A percentile compares a stretch with the other conserved stretches of the same genome.
phyloP scores from a whole-genome alignment of 2,797 vertebrate species.

The Heliangelus exortis region DNA sequence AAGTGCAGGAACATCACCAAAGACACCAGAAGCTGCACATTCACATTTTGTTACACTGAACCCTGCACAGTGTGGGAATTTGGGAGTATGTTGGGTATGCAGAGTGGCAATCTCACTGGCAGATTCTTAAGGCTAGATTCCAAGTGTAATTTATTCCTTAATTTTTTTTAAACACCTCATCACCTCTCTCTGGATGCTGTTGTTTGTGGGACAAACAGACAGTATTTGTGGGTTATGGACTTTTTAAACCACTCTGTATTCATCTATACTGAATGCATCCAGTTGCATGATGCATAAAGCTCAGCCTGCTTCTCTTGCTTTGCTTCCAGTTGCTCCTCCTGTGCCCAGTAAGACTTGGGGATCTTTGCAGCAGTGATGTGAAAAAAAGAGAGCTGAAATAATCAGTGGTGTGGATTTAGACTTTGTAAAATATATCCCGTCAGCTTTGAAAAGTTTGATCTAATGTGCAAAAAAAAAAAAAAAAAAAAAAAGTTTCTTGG shows the following conservation, averaged over 20 bases:
- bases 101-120: not conserved
- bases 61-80: not conserved
- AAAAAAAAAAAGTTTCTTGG: not conserved
- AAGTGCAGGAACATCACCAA: not conserved
- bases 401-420: not conserved
- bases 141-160: not conserved
- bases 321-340: not conserved
- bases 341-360: not conserved
- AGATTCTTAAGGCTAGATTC: not conserved
- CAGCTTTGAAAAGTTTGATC: not conserved
- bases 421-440: not conserved
- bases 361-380: not conserved
- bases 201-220: not conserved
- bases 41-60: not conserved
- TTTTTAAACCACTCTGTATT: not conserved
- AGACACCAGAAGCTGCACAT: accelerated
- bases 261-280: not conserved
- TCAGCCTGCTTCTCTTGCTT: not conserved
- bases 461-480: not conserved
- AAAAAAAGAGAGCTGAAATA: not conserved
- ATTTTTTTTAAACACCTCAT: not conserved
- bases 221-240: not conserved
- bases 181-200: not conserved
- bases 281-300: not conserved
- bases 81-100: not conserved